Conservation (phyloP, 2,797 vertebrate genomes). For the Benthosema pterotum region DNA sequence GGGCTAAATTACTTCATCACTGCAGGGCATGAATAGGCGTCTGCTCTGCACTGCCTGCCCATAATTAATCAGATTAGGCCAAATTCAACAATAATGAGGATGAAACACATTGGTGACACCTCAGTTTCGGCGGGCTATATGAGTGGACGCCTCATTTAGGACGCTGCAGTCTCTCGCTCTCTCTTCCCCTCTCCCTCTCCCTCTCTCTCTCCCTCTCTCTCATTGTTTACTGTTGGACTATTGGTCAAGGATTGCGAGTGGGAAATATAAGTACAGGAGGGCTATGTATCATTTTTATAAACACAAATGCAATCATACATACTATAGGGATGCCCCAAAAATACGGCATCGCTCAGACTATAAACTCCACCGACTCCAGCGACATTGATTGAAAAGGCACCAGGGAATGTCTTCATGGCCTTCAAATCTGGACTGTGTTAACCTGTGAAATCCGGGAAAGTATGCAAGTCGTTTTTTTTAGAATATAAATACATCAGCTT, state of each 20-base stretch:
- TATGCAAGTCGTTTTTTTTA: too few relatives aligned
- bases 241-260: neutral
- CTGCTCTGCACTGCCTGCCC: constrained; percentile 86
- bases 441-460: too few relatives aligned
- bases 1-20: constrained; percentile 90
- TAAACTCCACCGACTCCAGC: too few relatives aligned
- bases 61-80: constrained; percentile 92
- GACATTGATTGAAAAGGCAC: too few relatives aligned
- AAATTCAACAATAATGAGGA: constrained; percentile 91
- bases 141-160: constrained; percentile 76
- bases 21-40: constrained; percentile 87
- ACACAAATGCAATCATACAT: neutral
- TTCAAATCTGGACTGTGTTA: too few relatives aligned
- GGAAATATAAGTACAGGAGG: too few relatives aligned
- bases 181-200: neutral
- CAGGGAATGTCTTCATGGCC: too few relatives aligned
- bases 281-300: neutral
- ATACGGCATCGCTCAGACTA: too few relatives aligned
- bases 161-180: neutral
- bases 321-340: too few relatives aligned
- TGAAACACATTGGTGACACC: constrained; percentile 88
- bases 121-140: constrained; percentile 84
- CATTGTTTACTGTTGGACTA: constrained; percentile 1
- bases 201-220: neutral
- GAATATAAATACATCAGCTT: too few relatives aligned